phyloP scores from a whole-genome alignment of 2,888 invertebrate species.

The Gortyna flavago region DNA sequence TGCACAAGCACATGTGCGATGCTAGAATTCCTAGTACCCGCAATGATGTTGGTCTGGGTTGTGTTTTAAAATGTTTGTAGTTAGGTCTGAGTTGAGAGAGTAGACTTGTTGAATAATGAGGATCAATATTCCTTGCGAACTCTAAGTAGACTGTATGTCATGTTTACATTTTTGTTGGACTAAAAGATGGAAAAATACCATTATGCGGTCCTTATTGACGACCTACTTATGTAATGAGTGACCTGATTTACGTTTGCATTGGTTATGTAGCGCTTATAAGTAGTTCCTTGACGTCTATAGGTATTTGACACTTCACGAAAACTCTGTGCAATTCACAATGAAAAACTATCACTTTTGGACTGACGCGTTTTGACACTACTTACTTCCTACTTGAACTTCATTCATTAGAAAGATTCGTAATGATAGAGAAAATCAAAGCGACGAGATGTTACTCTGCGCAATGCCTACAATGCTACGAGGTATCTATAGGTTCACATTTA shows the following conservation, averaged over 20 bases:
- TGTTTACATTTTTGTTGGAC: neutral
- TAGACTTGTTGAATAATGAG: slow-evolving; percentile 26
- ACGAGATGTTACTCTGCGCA: too few relatives aligned
- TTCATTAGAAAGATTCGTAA: neutral
- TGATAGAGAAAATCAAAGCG: neutral
- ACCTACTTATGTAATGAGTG: neutral
- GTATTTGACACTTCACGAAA: neutral
- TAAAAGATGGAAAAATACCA: neutral
- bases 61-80: slow-evolving; percentile 17
- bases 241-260: neutral
- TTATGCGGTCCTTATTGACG: neutral
- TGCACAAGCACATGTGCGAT: slow-evolving; percentile 69
- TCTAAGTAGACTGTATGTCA: neutral
- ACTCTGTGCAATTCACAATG: too few relatives aligned
- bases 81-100: too few relatives aligned
- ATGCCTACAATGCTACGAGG: too few relatives aligned
- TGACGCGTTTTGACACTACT: neutral
- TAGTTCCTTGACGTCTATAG: neutral
- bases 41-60: slow-evolving; percentile 18
- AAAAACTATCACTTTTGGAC: too few relatives aligned
- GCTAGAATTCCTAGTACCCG: slow-evolving; percentile 18
- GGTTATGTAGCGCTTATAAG: neutral
- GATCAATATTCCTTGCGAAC: neutral
- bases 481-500: too few relatives aligned
- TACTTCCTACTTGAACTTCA: neutral